Evolutionary conservation across 2,888 invertebrate species (phyloP).

Genomic region (Conops quadrifasciatus): DNA sequence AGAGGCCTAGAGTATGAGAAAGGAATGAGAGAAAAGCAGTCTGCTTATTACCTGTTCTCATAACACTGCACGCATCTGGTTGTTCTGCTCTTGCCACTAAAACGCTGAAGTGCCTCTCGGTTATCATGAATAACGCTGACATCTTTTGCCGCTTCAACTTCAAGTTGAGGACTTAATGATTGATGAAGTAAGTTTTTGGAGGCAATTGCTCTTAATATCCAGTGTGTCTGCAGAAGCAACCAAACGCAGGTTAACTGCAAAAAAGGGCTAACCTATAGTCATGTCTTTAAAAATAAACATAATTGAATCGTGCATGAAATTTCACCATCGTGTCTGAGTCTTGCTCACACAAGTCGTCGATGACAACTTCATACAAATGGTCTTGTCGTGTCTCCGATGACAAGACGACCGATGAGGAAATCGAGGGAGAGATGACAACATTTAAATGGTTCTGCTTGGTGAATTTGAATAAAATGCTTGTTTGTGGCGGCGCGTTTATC

Average conservation of each 20-base stretch:
- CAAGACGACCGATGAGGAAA: no score
- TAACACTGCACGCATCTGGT: conserved; percentile 62
- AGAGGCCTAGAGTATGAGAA: conserved; percentile 40
- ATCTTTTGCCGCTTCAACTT: not conserved
- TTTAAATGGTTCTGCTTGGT: no score
- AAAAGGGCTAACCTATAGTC: not conserved
- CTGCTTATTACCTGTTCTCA: conserved; percentile 55
- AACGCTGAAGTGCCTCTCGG: conserved; percentile 48
- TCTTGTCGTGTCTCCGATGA: no score
- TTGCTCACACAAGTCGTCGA: no score
- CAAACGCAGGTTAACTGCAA: conserved; percentile 41
- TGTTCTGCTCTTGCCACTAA: conserved; percentile 58
- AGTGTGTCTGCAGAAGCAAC: conserved; percentile 37
- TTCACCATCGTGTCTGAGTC: no score
- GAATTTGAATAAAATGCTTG: no score
- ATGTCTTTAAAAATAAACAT: not conserved
- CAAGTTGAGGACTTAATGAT: not conserved
- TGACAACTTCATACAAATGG: no score
- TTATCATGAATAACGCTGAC: not conserved
- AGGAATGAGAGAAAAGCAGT: conserved; percentile 30
- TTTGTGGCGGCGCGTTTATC: no score
- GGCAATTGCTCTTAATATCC: conserved; percentile 28
- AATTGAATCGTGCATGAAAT: no score
- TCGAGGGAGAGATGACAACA: no score
- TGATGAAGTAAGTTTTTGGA: not conserved